These are phyloP conservation scores for Fopius arisanus DNA, from an alignment of 1,140 invertebrate species.

Conservation along the genomic window DNA sequence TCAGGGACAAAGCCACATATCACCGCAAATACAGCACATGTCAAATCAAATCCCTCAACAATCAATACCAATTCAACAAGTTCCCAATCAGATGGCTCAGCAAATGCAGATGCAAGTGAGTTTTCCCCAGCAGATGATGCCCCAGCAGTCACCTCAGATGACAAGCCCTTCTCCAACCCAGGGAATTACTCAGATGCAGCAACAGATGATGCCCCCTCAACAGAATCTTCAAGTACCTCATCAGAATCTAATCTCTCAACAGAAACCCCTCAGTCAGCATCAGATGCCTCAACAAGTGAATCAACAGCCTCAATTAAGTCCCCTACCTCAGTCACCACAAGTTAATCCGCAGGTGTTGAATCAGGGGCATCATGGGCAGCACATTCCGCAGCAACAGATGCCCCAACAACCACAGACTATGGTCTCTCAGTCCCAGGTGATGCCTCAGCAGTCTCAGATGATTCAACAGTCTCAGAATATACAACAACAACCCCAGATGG, in stretches of 20 bases:
- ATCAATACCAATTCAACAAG: conserved; percentile 48
- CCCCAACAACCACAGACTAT: not conserved
- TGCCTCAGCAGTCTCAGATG: not conserved
- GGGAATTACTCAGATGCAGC: conserved; percentile 48
- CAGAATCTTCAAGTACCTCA: conserved; percentile 51
- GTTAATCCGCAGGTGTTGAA: not conserved
- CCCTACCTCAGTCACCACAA: conserved; percentile 35
- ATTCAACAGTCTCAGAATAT: conserved; percentile 19
- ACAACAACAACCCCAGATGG: conserved; percentile 50
- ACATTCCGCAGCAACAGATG: conserved; percentile 11
- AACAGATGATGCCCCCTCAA: conserved; percentile 45
- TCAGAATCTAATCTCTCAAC: not conserved
- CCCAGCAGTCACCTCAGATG: conserved; percentile 49
- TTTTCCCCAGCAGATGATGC: conserved; percentile 50
- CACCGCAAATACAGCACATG: conserved; percentile 48
- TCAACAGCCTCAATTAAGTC: conserved; percentile 37
- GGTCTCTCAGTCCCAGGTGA: not conserved
- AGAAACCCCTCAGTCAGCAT: not conserved
- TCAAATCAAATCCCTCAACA: conserved; percentile 55
- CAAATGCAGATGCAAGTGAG: conserved; percentile 56
- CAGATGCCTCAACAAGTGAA: conserved; percentile 14
- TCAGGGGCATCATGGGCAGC: not conserved
- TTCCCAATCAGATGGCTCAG: conserved; percentile 47
- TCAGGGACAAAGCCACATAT: conserved; percentile 46
- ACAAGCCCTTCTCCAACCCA: conserved; percentile 20